Percentiles rank a stretch among this genome's conserved stretches.
Evolutionary conservation across 2,888 invertebrate genomes (phyloP).

Genomic region (Endomychus coccineus): DNA sequence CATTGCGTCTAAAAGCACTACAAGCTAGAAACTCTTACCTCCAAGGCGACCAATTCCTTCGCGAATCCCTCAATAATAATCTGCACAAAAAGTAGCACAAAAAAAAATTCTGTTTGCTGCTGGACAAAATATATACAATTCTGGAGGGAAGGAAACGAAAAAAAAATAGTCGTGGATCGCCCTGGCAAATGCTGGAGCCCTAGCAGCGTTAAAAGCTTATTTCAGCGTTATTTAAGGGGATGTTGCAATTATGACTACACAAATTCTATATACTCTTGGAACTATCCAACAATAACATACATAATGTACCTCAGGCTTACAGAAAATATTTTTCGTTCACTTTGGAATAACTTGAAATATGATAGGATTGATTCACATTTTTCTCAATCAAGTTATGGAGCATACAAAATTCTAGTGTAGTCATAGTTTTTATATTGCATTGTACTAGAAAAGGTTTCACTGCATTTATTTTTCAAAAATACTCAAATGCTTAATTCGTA

Average conservation of each 20-base stretch:
- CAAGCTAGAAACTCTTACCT: conserved; percentile 33
- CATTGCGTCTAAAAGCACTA: no score
- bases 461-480: no score
- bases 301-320: no score
- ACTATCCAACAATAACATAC: conserved; percentile 12
- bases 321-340: no score
- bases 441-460: no score
- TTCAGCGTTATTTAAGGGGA: conserved; percentile 8
- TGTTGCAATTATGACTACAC: neutral
- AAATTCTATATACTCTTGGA: conserved; percentile 1
- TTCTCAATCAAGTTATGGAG: no score
- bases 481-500: no score
- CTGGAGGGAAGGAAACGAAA: conserved; percentile 31
- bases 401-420: no score
- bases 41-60: conserved; percentile 32
- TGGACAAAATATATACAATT: conserved; percentile 11
- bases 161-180: conserved; percentile 48
- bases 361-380: no score
- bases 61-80: conserved; percentile 28
- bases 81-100: conserved; percentile 18
- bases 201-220: conserved; percentile 18
- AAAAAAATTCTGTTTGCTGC: conserved; percentile 17
- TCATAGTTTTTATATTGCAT: no score
- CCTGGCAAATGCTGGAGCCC: conserved; percentile 62
- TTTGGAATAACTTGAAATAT: no score